phyloP scores from a whole-genome alignment of 2,888 invertebrate species.

The Stegophylla sp. region DNA sequence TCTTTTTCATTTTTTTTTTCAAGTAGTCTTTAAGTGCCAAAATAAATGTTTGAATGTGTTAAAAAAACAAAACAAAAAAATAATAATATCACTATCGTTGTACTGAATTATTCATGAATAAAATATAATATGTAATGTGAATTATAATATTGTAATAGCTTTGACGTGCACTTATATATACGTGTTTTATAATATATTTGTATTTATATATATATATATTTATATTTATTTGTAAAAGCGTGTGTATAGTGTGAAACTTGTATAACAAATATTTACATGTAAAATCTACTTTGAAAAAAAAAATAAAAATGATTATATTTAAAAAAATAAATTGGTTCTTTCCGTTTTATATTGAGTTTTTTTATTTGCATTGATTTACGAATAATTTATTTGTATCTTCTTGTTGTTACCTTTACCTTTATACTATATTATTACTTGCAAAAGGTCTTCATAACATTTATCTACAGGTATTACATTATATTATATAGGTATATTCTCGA shows the following conservation, averaged over 20 bases:
- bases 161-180: background rate
- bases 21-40: slow-evolving; percentile 35
- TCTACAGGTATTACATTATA: too few species aligned
- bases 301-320: too few species aligned
- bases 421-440: too few species aligned
- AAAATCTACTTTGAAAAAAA: background rate
- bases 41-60: slow-evolving; percentile 32
- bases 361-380: too few species aligned
- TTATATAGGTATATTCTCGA: too few species aligned
- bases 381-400: too few species aligned
- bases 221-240: background rate
- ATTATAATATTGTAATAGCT: slow-evolving; percentile 12
- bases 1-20: slow-evolving; percentile 17
- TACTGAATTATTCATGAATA: slow-evolving; percentile 41
- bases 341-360: too few species aligned
- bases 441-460: too few species aligned
- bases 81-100: background rate
- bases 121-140: background rate
- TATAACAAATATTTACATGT: background rate
- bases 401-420: too few species aligned
- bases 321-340: background rate
- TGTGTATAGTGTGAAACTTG: background rate
- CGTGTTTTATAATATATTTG: too few species aligned
- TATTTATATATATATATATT: background rate
- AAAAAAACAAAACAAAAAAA: background rate